Percentiles rank a stretch among this genome's conserved stretches.
Conservation (phyloP, 1,140 invertebrate species). For the Drosophila pseudoananassae region DNA sequence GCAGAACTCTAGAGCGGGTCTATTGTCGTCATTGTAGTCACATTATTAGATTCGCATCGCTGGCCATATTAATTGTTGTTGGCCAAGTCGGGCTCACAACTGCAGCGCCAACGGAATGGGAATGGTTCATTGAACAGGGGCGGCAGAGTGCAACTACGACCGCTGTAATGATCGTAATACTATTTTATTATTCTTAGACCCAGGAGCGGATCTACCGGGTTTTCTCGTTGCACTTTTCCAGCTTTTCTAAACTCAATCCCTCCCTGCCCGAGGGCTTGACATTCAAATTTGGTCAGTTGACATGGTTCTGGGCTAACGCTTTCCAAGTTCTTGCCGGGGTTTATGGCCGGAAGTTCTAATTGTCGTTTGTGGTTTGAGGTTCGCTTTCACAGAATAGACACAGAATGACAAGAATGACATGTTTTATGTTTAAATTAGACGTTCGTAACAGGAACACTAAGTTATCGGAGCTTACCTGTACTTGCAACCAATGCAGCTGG, state of each 20-base stretch:
- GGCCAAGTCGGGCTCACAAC: constrained; percentile 39
- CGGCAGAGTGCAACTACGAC: constrained; percentile 48
- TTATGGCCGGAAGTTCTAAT: constrained; percentile 79
- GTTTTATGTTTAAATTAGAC: background rate
- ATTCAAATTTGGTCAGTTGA: constrained; percentile 56
- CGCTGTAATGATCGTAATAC: constrained; percentile 51
- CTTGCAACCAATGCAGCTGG: constrained; percentile 12
- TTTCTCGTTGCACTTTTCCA: background rate
- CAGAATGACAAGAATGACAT: constrained; percentile 20
- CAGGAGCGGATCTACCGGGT: constrained; percentile 33
- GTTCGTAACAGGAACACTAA: constrained; percentile 17
- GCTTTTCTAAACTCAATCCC: constrained; percentile 8
- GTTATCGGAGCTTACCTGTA: constrained; percentile 37
- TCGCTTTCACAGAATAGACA: background rate
- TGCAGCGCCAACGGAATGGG: constrained; percentile 33
- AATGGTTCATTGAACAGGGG: constrained; percentile 70
- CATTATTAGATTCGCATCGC: constrained; percentile 79
- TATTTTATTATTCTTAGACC: constrained; percentile 50
- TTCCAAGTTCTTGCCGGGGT: constrained; percentile 42
- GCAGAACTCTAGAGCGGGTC: constrained; percentile 27
- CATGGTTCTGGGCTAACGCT: constrained; percentile 74
- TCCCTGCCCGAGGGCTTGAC: constrained; percentile 36
- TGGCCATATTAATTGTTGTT: constrained; percentile 77
- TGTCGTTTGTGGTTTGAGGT: constrained; percentile 37
- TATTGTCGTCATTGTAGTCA: constrained; percentile 78